These are phyloP conservation scores for Bos taurus DNA, from an alignment of 2,113 vertebrate species.

Conservation along the genomic window ARS-UCD2.0 NC_037335.1:32794501-32795000, in stretches of 20 bases:
- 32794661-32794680: not conserved
- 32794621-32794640: not conserved
- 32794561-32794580: not conserved
- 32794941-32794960: not conserved
- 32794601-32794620: not conserved
- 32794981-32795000: not conserved
- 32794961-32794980: not conserved
- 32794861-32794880: not conserved
- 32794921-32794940: not conserved
- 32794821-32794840: not conserved
- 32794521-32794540: not conserved
- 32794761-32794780: too few relatives aligned
- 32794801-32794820: not conserved
- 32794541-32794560: not conserved
- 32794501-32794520: not conserved
- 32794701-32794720: not conserved
- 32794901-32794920: not conserved
- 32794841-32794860: not conserved
- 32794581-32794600: not conserved
- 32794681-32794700: not conserved
- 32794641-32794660: not conserved
- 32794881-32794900: not conserved
- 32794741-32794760: not conserved
- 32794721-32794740: not conserved
- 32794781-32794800: fast-evolving